Evolutionary conservation across 30 jellyfish, hydroid and myxozoan genomes (phyloP).

Genomic region (Catostylus mosaicus): DNA sequence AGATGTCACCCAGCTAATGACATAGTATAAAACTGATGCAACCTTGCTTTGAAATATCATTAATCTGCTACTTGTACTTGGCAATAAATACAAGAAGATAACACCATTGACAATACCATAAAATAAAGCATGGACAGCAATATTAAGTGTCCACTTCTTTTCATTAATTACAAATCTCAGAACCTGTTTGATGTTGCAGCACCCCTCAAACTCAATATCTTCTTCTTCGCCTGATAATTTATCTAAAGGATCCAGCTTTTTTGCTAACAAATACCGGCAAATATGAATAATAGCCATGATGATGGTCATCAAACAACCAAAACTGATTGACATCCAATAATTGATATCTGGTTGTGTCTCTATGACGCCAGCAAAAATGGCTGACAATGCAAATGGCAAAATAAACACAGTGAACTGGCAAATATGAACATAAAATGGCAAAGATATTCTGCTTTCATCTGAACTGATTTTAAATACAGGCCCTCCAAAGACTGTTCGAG

Average conservation of each 20-base stretch:
- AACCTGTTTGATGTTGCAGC: constrained; percentile 6
- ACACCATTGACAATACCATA: constrained; percentile 52
- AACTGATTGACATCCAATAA: constrained; percentile 14
- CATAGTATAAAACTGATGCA: constrained; percentile 34
- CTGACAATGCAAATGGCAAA: constrained; percentile 56
- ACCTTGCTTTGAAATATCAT: constrained; percentile 24
- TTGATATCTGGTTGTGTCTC: constrained; percentile 33
- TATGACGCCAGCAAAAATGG: constrained; percentile 38
- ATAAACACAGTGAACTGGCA: constrained; percentile 48
- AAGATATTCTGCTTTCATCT: not conserved
- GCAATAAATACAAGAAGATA: constrained; percentile 53
- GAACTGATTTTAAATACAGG: constrained; percentile 13
- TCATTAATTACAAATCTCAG: constrained; percentile 38
- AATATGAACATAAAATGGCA: constrained; percentile 53
- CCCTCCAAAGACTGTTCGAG: constrained; percentile 81
- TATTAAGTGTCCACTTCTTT: constrained; percentile 34
- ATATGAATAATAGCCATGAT: constrained; percentile 23
- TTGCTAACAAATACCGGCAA: not conserved
- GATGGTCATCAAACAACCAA: constrained; percentile 42
- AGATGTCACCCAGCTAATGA: constrained; percentile 62
- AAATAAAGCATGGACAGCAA: constrained; percentile 48
- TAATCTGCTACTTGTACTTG: constrained; percentile 49
- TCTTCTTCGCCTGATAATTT: not conserved
- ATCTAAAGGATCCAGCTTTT: not conserved
- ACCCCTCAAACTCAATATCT: constrained; percentile 55